These are phyloP conservation scores for Himalopsyche kuldschensis DNA, from an alignment of 2,888 invertebrate genomes.

Conservation along the genomic window DNA sequence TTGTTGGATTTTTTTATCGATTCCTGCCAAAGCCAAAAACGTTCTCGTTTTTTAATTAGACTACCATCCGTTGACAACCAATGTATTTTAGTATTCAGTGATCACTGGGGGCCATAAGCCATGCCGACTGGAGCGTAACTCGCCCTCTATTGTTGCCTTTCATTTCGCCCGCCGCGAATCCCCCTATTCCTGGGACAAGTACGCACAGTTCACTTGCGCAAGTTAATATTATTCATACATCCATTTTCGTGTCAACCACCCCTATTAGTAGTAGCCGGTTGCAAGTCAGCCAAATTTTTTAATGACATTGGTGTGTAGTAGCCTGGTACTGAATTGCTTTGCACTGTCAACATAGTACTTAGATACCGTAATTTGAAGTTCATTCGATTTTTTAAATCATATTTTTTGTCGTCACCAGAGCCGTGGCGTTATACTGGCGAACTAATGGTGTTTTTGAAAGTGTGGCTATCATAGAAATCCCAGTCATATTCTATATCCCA, in stretches of 20 bases:
- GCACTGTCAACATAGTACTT: too few species aligned
- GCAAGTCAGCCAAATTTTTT: not conserved
- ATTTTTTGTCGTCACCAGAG: too few species aligned
- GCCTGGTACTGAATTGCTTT: too few species aligned
- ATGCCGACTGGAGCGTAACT: not conserved
- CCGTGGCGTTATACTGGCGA: too few species aligned
- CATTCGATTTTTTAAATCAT: too few species aligned
- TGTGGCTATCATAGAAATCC: too few species aligned
- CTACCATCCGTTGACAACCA: not conserved
- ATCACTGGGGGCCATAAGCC: not conserved
- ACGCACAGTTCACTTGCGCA: not conserved
- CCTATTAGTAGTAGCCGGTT: not conserved
- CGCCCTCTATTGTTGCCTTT: not conserved
- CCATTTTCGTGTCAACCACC: not conserved
- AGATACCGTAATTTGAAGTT: too few species aligned
- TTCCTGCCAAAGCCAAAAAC: too few species aligned
- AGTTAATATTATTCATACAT: not conserved
- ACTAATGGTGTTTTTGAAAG: too few species aligned
- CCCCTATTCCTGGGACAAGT: not conserved
- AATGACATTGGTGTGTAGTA: not conserved
- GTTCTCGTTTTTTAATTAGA: too few species aligned
- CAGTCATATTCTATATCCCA: too few species aligned
- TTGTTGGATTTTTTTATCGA: too few species aligned
- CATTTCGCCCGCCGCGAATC: not conserved
- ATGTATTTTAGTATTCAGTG: not conserved